Base-by-base conservation (phyloP, 2,888 invertebrate species). In the Microdon myrmicae region DNA sequence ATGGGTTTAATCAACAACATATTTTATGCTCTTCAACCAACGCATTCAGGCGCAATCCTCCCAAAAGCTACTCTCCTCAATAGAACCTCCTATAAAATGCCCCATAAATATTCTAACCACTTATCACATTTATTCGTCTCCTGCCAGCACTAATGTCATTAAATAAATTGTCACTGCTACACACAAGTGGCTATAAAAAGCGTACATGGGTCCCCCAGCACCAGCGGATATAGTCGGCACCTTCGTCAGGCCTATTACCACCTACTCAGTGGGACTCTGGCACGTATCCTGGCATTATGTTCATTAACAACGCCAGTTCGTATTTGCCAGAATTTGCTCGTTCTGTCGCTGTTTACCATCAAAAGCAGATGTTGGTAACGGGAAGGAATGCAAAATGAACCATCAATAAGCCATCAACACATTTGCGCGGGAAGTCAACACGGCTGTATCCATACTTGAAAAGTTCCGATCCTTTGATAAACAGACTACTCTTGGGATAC, bases 171-270 rank as follows among this genome's bases (percentile, higher is more conserved):
- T 56, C 61, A 19, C 44, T 49, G 39, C 32, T 35, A 29, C 25
- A 35, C 49, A 49, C 39, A 49, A 61, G 61, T 61, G 55, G 44
- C 61, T 25, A 61, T 61, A 61, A 61, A 49, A 61, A 41, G 44
- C 55, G 55, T 49, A 56, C 48, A 61, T 44, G n/a, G n/a, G 38
- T 29, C 38, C 48, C 25, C 13, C 16, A 26, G 23, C 48, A 28
- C 14, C 39, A 9, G 5, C n/a, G n/a, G 6, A 41, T 25, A 12
- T n/a, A 34, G 25, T 45, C 38, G 31, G 26, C 45, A 54, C 44
- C 56, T 35, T 25, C 9, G 28, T 8, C 44, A 51, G 32, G 43
- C 32, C 38, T 44, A 29, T 14, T 34, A 38, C 20, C 20, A 48
- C 7, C 10, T 25, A 16, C 14, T 41, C 35, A 12, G 12, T 32